Percentiles rank a stretch among this genome's conserved stretches.
Conservation (phyloP, 2,113 vertebrate genomes). For the Elephantulus edwardii region DNA sequence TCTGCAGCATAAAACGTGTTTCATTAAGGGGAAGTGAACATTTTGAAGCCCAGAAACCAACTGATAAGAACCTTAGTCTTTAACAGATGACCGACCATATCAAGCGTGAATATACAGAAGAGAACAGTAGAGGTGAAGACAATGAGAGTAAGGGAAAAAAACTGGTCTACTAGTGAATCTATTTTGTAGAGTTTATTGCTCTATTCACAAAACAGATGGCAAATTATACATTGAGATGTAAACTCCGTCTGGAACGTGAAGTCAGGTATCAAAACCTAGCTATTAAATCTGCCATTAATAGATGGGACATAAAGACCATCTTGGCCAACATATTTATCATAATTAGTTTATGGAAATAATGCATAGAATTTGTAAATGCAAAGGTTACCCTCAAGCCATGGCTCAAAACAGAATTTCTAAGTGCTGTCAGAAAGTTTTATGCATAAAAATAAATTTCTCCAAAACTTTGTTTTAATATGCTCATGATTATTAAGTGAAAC, state of each 20-base stretch:
- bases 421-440: background rate
- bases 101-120: background rate
- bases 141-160: background rate
- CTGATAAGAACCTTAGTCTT: conserved; percentile 25
- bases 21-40: conserved; percentile 54
- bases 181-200: conserved; percentile 2
- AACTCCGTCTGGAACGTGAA: background rate
- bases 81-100: background rate
- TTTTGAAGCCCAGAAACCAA: conserved; percentile 33
- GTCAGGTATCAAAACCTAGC: background rate
- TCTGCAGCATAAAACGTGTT: conserved; percentile 61
- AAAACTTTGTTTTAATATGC: background rate
- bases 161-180: conserved; percentile 4
- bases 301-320: background rate
- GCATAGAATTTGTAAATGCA: background rate
- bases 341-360: background rate
- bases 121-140: background rate
- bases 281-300: background rate
- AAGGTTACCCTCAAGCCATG: background rate
- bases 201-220: background rate
- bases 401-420: background rate
- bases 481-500: background rate
- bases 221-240: background rate
- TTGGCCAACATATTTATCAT: background rate
- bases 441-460: background rate